Evolutionary conservation across 2,888 invertebrate genomes (phyloP), one percentile per base, ranked within the genome.

Genomic region (Urechis unicinctus): DNA sequence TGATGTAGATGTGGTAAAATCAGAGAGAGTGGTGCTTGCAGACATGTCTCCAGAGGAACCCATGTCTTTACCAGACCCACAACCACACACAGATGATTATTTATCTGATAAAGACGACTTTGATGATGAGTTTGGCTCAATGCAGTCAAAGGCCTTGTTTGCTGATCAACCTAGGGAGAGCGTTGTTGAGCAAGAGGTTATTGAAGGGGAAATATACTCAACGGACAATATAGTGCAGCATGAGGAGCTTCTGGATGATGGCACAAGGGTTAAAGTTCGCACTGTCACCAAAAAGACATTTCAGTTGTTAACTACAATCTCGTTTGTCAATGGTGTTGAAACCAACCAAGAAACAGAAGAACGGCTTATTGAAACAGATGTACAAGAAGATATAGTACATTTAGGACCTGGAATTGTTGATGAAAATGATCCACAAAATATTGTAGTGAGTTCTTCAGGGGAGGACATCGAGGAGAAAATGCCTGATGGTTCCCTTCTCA

Each of bases 31-130:
- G n/a, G n/a, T n/a, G n/a, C n/a, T n/a, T n/a, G n/a, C n/a, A n/a
- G n/a, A n/a, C n/a, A n/a, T n/a, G n/a, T 22, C 21, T 22, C 43
- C 25, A 13, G 57, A 57, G 2, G 52, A 52, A 52, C 52, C 30
- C 21, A 52, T 58, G 22, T 28, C 26, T 26, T 22, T 44, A 41
- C 47, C 24, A 45, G 46, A 62, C 36, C 36, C 36, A 36, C 36
- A 36, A 17, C 36, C 36, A 17, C 36, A 36, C 9, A 13, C 36
- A 36, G 36, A 36, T 17, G 9, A 13, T 36, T 36, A 36, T 17
- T 17, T 36, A 13, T 36, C 36, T 17, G 36, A 36, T 17, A 36
- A 9, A 36, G 17, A 17, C 17, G 36, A 36, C 9, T 21, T 26
- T 42, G n/a, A 17, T 22, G 25, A 26, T 42, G 36, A 36, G 36